phyloP scores from a whole-genome alignment of 2,797 vertebrate species.

The Numenius phaeopus region DNA sequence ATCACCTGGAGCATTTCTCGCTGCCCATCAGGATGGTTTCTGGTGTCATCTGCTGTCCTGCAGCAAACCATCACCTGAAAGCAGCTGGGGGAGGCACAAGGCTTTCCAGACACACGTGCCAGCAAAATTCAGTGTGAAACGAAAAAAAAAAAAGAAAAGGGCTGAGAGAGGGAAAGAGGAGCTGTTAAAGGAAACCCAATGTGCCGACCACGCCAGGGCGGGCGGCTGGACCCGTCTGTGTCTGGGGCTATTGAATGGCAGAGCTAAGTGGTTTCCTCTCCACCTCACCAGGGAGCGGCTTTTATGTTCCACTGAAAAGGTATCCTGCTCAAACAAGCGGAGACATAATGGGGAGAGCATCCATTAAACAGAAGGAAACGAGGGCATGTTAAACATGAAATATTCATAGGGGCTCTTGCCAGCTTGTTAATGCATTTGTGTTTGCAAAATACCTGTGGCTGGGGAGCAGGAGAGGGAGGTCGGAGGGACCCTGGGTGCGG shows the following conservation, averaged over 20 bases:
- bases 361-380: slow-evolving; percentile 75
- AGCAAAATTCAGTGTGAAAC: background rate
- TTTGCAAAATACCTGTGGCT: slow-evolving; percentile 74
- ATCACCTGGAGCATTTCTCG: accelerated
- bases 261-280: slow-evolving; percentile 60
- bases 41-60: background rate
- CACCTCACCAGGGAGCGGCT: slow-evolving; percentile 60
- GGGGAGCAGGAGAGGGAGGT: background rate
- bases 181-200: slow-evolving; percentile 11
- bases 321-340: slow-evolving; percentile 64
- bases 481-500: background rate
- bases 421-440: slow-evolving; percentile 74
- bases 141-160: background rate
- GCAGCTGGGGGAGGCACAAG: background rate
- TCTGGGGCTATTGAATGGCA: background rate
- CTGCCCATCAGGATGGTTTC: background rate
- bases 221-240: background rate
- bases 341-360: slow-evolving; percentile 69
- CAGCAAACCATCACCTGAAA: background rate
- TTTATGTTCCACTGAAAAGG: slow-evolving; percentile 75
- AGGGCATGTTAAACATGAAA: slow-evolving; percentile 76
- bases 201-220: background rate
- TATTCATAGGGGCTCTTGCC: slow-evolving; percentile 71
- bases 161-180: background rate
- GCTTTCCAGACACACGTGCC: background rate